These are phyloP conservation scores for Lophura nycthemera DNA, from an alignment of 2,113 vertebrate genomes.

Conservation along the genomic window DNA sequence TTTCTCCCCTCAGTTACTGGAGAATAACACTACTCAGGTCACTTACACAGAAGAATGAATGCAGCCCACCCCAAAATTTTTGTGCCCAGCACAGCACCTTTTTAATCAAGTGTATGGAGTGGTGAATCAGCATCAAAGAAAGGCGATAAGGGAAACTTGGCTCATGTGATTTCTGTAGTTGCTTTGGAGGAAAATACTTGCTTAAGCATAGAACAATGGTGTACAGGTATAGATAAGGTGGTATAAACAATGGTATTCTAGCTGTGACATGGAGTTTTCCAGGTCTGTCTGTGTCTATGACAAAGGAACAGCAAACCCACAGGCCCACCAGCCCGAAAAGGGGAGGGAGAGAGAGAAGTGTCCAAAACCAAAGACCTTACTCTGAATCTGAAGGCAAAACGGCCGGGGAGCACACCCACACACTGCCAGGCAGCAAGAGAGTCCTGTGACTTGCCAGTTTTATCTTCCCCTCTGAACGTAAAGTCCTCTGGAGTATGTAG, in stretches of 20 bases:
- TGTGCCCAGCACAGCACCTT: not conserved
- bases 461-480: too few species aligned
- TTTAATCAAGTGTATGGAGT: fast-evolving
- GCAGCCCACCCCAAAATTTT: not conserved
- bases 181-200: not conserved
- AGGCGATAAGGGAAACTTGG: not conserved
- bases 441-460: too few species aligned
- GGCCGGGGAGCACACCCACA: too few species aligned
- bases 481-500: too few species aligned
- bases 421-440: too few species aligned
- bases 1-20: fast-evolving
- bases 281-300: too few species aligned
- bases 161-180: not conserved
- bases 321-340: too few species aligned
- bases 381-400: too few species aligned
- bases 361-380: too few species aligned
- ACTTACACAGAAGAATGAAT: not conserved
- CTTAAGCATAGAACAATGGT: not conserved
- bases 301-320: too few species aligned
- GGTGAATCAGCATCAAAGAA: not conserved
- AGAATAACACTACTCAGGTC: not conserved
- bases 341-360: too few species aligned
- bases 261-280: too few species aligned
- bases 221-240: not conserved
- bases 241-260: not conserved